Base-by-base conservation (phyloP, 2,797 vertebrate species). In the Acanthis flammea region DNA sequence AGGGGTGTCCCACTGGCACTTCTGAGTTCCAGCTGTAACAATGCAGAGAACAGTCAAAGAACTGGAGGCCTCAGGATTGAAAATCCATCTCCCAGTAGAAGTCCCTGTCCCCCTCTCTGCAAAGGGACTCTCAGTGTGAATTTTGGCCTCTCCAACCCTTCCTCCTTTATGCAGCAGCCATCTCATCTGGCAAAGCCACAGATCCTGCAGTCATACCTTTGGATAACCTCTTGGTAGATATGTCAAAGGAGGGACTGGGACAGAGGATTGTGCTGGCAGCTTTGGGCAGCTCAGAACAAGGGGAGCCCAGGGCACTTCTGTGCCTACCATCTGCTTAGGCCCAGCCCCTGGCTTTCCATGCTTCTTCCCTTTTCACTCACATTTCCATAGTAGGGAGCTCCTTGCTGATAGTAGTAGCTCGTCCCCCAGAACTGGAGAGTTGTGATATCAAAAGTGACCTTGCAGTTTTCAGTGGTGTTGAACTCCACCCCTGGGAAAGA, bases 401-500 rank as follows among this genome's bases (percentile, higher is more conserved):
- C 95, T 78, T 91, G 96, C 86, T 96, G 96, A 30, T 95, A 95
- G 66, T 92, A 96, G 83, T 95, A 92, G 66, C 83, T 95, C 3
- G 88, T 76, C 5, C 70, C 93, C 88, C 62, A 73, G 88, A 97
- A 95, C 2, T 81, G 94, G 12, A 97, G 88, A 45, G 70, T 81
- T 67, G 94, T 76, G 66, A 95, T 55, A 44, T 88, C 90, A 60
- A 95, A 96, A 84, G 95, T 95, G 82, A 95, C 93, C 55, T 86
- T 95, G 83, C 96, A 96, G 76, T 68, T 94, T 84, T 95, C 73
- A 15, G 90, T 95, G 73, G 70, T 6, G 19, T 95, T 96, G 80
- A 93, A 70, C 66, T 96, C 90, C 55, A 97, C 23, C 2, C 92
- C 96, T 96, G 48, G 60, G 50, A 88, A 81, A 73, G 75, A 57